Percentiles rank a stretch among this genome's conserved stretches.
phyloP scores from a whole-genome alignment of 2,113 vertebrate species.

The Strix aluco region DNA sequence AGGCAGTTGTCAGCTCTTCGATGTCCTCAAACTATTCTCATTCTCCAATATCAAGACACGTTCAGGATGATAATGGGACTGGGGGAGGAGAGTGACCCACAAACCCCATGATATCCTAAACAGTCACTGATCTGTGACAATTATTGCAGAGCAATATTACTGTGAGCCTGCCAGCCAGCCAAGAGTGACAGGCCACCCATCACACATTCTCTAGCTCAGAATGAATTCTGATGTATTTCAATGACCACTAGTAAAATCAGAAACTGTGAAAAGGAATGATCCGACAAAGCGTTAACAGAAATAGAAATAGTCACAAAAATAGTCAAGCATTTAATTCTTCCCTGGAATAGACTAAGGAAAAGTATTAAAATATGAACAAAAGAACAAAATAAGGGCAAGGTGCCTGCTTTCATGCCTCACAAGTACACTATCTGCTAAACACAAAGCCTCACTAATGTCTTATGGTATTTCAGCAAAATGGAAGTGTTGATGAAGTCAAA shows the following conservation, averaged over 20 bases:
- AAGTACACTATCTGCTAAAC: background rate
- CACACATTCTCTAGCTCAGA: background rate
- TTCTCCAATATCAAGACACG: background rate
- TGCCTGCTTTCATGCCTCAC: background rate
- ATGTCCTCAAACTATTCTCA: background rate
- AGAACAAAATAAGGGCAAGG: background rate
- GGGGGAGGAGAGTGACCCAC: background rate
- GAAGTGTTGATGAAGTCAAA: background rate
- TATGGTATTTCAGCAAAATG: background rate
- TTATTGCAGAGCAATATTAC: background rate
- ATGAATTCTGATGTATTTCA: background rate
- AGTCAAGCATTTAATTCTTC: background rate
- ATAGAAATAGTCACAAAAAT: background rate
- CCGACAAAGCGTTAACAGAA: background rate
- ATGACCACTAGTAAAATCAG: background rate
- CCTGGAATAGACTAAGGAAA: background rate
- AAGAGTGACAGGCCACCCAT: background rate
- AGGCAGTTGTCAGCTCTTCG: background rate
- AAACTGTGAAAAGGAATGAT: background rate
- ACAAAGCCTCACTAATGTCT: background rate
- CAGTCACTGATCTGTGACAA: background rate
- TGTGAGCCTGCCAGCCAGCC: background rate
- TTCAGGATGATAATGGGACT: background rate
- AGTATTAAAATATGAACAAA: slow-evolving; percentile 7
- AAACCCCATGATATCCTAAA: background rate